A percentile compares a stretch with the other conserved stretches of the same genome.
phyloP scores from a whole-genome alignment of 2,888 invertebrate genomes.

The Chironomus riparius region DNA sequence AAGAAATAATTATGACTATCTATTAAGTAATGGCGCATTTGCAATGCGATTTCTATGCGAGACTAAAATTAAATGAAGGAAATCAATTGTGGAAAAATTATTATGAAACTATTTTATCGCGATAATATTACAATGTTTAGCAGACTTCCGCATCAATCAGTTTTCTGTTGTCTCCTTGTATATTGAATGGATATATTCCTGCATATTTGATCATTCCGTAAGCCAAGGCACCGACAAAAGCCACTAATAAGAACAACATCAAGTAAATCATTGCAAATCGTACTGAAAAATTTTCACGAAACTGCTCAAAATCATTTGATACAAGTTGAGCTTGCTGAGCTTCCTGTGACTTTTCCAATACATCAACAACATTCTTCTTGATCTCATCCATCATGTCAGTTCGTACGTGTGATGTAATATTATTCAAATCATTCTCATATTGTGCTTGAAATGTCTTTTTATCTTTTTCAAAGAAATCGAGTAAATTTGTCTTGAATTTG shows the following conservation, averaged over 20 bases:
- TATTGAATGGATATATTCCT: neutral
- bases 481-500: constrained; percentile 14
- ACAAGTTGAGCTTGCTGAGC: neutral
- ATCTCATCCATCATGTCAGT: neutral
- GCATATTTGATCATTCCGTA: neutral
- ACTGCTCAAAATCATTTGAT: neutral
- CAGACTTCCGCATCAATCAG: constrained; percentile 19
- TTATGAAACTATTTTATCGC: neutral
- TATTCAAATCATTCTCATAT: constrained; percentile 10
- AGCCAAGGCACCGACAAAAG: neutral
- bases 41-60: neutral
- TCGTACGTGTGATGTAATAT: neutral
- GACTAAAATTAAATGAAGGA: too few species aligned
- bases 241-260: neutral
- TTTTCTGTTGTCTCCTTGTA: neutral
- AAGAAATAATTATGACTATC: too few species aligned
- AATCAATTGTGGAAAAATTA: too few species aligned
- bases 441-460: neutral
- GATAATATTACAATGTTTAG: neutral
- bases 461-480: constrained; percentile 7
- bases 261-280: constrained; percentile 8
- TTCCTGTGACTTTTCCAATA: neutral
- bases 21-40: neutral
- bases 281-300: neutral
- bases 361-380: neutral